These are phyloP conservation scores for Odontomachus brunneus DNA, from an alignment of 1,140 invertebrate species.

Conservation along the genomic window DNA sequence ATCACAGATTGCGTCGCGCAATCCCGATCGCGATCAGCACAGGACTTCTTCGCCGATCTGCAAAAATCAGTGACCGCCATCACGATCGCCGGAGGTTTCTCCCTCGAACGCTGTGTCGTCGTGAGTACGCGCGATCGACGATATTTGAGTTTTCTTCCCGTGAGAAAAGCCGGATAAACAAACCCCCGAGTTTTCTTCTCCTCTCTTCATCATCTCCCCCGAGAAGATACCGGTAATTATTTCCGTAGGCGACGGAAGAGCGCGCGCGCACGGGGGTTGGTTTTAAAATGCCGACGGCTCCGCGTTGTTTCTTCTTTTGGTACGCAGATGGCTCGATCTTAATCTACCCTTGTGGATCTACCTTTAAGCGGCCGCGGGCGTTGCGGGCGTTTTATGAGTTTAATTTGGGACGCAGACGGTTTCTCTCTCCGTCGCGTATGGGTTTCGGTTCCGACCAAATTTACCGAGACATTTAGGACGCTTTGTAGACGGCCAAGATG, in stretches of 20 bases:
- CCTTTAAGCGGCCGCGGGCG: constrained; percentile 39
- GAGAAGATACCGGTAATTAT: too few species aligned
- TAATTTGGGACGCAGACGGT: constrained; percentile 79
- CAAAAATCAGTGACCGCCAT: too few species aligned
- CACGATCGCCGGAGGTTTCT: too few species aligned
- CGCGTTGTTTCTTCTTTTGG: constrained; percentile 1
- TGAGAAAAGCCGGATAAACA: not conserved
- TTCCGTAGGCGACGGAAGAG: constrained; percentile 9
- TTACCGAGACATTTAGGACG: constrained; percentile 64
- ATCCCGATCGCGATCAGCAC: too few species aligned
- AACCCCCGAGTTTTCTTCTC: not conserved
- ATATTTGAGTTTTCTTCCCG: not conserved
- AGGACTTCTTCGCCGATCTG: too few species aligned
- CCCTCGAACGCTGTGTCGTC: too few species aligned
- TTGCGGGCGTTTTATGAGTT: constrained; percentile 81
- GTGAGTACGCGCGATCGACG: too few species aligned
- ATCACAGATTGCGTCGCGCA: too few species aligned
- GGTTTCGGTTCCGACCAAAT: constrained; percentile 76
- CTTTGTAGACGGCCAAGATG: constrained; percentile 33
- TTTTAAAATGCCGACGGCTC: constrained; percentile 22
- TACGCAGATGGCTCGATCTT: constrained; percentile 33
- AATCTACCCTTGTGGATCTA: constrained; percentile 38
- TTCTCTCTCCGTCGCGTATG: constrained; percentile 25
- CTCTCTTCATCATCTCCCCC: not conserved
- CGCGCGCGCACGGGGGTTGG: not conserved